Base-by-base conservation (phyloP, 2,888 invertebrate species). In the Macrosoma leucophasiata region DNA sequence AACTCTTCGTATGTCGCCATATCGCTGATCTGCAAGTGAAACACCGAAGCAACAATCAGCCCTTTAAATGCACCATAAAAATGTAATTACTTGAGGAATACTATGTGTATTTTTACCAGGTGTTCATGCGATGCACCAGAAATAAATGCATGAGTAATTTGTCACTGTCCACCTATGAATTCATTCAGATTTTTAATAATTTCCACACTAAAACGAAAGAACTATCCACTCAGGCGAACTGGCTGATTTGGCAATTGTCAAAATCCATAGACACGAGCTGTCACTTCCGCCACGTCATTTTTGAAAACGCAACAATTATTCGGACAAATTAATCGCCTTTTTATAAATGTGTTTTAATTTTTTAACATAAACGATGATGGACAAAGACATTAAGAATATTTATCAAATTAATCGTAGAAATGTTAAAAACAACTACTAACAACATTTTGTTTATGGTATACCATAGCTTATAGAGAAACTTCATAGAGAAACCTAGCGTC, bases 1-100 rank as follows among this genome's bases (percentile, higher is more conserved):
- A 96, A 98, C 84, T 98, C 96, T 70, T 95, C 95, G 72, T 95
- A 96, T 28, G 95, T 94, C 53, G 94, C 90, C 94, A 94, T 94
- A 42, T 63, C 79, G 65, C 60, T 50, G 55, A 57, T 43, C 43
- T 50, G 38, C 25, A 33, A 38, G 25, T 15, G 32, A 42, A 46
- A 38, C 33, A 39, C 31, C 23, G 36, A 46, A 41, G n/a, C 39
- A 35, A 40, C 32, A 43, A 37, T 28, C 27, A 29, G 42, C n/a
- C n/a, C n/a, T n/a, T n/a, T n/a, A n/a, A n/a, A n/a, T n/a, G n/a
- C n/a, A 9, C 15, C 19, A 25, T n/a, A 30, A 19, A 19, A 14
- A 25, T n/a, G 21, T 36, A 37, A 45, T 40, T 58, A 71, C 75
- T 21, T n/a, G n/a, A n/a, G n/a, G n/a, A n/a, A n/a, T n/a, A n/a